These are phyloP conservation scores for Drosophila elegans DNA, from an alignment of 1,140 invertebrate genomes.

Conservation along the genomic window DNA sequence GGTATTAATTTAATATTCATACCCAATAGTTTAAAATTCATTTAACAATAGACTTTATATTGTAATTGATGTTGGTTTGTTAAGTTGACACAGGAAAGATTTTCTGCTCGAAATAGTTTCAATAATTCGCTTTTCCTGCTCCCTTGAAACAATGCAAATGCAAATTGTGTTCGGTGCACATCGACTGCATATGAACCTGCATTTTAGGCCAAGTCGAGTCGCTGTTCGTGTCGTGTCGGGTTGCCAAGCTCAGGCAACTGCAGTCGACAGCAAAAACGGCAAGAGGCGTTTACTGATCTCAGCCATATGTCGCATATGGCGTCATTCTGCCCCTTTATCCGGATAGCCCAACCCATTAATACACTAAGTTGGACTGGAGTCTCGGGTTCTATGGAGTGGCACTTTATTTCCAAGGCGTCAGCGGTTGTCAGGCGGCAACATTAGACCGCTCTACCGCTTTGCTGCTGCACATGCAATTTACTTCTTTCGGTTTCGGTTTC, in stretches of 20 bases:
- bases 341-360: background rate
- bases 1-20: too few species aligned
- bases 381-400: slow-evolving; percentile 20
- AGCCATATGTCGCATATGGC: slow-evolving; percentile 65
- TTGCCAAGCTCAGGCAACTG: slow-evolving; percentile 42
- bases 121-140: background rate
- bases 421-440: slow-evolving; percentile 45
- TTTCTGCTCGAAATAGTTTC: too few species aligned
- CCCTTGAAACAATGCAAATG: background rate
- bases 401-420: slow-evolving; percentile 47
- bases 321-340: slow-evolving; percentile 11
- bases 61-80: too few species aligned
- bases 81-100: too few species aligned
- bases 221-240: slow-evolving; percentile 29
- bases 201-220: slow-evolving; percentile 8
- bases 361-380: background rate
- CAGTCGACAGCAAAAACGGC: slow-evolving; percentile 40
- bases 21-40: too few species aligned
- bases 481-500: background rate
- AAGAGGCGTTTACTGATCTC: slow-evolving; percentile 44
- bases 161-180: slow-evolving; percentile 3
- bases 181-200: slow-evolving; percentile 2
- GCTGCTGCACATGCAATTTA: slow-evolving; percentile 45
- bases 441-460: slow-evolving; percentile 24
- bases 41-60: too few species aligned